A percentile compares a stretch with the other conserved stretches of the same genome.
phyloP scores from a whole-genome alignment of 1,140 invertebrate genomes.

The Armadillidium nasatum region DNA sequence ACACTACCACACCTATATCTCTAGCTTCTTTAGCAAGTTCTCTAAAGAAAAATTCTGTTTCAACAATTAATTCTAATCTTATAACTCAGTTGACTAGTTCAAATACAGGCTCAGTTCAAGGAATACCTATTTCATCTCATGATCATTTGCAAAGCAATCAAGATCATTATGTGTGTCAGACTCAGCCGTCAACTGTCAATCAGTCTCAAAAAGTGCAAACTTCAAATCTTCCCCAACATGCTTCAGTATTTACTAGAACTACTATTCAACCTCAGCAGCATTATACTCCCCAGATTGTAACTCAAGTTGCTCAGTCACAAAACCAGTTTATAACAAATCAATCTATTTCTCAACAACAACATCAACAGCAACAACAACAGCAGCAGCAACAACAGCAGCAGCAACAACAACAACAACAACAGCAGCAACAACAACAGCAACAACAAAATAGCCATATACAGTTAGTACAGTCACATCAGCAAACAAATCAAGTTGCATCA shows the following conservation, averaged over 20 bases:
- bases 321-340: neutral
- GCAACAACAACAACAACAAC: slow-evolving; percentile 31
- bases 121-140: neutral
- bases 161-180: neutral
- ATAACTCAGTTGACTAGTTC: neutral
- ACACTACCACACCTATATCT: slow-evolving; percentile 34
- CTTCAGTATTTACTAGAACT: neutral
- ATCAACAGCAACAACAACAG: neutral
- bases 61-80: neutral
- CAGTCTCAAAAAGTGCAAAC: neutral
- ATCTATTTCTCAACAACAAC: neutral
- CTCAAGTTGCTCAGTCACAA: neutral
- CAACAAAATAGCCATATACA: neutral
- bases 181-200: neutral
- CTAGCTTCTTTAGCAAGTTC: slow-evolving; percentile 33
- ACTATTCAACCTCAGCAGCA: neutral
- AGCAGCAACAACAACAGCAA: slow-evolving; percentile 9
- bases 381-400: slow-evolving; percentile 19
- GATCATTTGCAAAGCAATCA: neutral
- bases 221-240: neutral
- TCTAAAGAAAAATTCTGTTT: slow-evolving; percentile 34
- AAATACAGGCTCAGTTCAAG: neutral
- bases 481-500: slow-evolving; percentile 34
- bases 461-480: slow-evolving; percentile 25
- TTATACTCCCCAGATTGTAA: neutral